phyloP scores from a whole-genome alignment of 2,113 vertebrate species.

The Sclerurus mexicanus region DNA sequence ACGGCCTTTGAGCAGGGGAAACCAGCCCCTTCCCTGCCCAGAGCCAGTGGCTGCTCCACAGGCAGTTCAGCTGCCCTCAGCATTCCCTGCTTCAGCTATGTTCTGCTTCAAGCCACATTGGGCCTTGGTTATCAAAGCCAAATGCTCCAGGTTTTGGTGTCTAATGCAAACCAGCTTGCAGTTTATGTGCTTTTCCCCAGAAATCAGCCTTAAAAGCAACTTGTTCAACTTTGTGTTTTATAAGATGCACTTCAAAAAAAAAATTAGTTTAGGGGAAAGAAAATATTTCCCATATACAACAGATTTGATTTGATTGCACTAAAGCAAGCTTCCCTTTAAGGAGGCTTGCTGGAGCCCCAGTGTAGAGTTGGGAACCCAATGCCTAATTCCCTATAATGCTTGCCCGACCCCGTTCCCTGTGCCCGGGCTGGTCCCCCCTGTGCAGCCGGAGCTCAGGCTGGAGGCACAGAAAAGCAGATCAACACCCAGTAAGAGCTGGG shows the following conservation, averaged over 20 bases:
- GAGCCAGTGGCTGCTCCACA: background rate
- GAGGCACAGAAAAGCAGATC: accelerated
- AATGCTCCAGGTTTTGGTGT: background rate
- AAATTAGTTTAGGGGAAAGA: background rate
- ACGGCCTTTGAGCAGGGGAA: accelerated
- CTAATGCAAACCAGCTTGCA: background rate
- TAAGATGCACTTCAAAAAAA: background rate
- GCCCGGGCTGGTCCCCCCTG: background rate
- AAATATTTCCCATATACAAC: background rate
- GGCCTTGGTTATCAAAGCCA: background rate
- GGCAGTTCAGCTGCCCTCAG: background rate
- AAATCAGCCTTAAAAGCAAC: background rate
- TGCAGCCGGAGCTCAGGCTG: background rate
- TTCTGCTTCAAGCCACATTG: background rate
- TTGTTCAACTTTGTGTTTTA: background rate
- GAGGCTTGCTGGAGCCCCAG: background rate
- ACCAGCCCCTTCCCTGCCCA: accelerated
- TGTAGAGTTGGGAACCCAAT: background rate
- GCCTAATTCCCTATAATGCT: accelerated
- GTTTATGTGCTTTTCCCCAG: background rate
- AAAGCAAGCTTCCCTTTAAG: background rate
- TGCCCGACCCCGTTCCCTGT: accelerated
- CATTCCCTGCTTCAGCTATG: background rate
- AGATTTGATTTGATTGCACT: background rate
- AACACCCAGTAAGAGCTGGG: background rate